Conservation (phyloP, 2,113 vertebrate species). For the Eleginops maclovinus region DNA sequence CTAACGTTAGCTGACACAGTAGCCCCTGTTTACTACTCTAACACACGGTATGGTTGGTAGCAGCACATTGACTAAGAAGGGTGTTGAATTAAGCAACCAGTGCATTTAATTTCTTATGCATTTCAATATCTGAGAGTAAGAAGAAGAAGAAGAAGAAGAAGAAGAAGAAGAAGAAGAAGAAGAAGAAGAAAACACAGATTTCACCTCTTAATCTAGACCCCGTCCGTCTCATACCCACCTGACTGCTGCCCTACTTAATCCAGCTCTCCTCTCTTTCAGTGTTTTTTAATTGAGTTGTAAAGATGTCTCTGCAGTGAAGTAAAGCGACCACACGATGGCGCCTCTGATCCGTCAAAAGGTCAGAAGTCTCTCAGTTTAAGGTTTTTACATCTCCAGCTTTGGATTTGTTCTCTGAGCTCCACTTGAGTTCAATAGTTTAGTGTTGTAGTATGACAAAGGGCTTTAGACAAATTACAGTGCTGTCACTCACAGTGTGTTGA, state of each 20-base stretch:
- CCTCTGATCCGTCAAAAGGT: not conserved
- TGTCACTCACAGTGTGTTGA: conserved; percentile 4
- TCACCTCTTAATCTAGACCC: not conserved
- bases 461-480: not conserved
- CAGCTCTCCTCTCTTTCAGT: conserved; percentile 1
- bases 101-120: no score
- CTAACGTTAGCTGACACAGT: no score
- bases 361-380: not conserved
- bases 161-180: no score
- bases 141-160: no score
- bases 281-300: not conserved
- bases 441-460: not conserved
- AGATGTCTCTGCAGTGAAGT: conserved; percentile 6
- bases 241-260: not conserved
- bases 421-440: not conserved
- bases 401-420: not conserved
- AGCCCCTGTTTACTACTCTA: no score
- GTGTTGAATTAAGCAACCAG: no score
- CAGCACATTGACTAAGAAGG: no score
- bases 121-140: no score
- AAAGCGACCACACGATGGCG: conserved; percentile 59
- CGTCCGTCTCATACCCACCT: not conserved
- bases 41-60: no score
- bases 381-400: not conserved
- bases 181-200: no score